Evolutionary conservation across 1,140 invertebrate species (phyloP).

Genomic region (Lucilia cuprina): DNA sequence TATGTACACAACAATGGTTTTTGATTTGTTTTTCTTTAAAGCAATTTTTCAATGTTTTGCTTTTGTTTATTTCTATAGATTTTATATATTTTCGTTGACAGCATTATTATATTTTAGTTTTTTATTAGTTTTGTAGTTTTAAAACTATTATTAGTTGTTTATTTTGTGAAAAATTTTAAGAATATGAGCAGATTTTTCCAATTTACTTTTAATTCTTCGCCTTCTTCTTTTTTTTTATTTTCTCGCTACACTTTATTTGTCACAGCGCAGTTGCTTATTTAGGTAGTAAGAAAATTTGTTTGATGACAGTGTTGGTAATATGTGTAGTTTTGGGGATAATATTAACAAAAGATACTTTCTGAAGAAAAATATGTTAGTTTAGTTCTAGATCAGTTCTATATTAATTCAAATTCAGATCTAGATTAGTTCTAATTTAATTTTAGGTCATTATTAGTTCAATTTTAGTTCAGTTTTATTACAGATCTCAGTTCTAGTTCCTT

Average conservation of each 20-base stretch:
- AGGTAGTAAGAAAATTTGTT: neutral
- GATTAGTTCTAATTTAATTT: too few relatives aligned
- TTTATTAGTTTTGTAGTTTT: neutral
- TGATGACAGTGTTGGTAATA: neutral
- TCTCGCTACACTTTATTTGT: neutral
- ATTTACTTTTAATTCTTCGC: neutral
- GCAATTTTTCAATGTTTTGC: neutral
- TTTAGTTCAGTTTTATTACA: too few relatives aligned
- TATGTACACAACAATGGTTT: slow-evolving; percentile 1
- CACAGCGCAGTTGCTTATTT: neutral
- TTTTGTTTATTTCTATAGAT: neutral
- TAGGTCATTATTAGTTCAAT: too few relatives aligned
- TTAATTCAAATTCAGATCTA: too few relatives aligned
- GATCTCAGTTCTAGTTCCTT: too few relatives aligned
- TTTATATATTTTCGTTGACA: neutral
- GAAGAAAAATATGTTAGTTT: neutral
- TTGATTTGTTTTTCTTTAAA: neutral
- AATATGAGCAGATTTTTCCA: neutral
- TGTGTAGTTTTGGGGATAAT: neutral
- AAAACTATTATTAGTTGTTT: neutral
- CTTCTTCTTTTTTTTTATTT: neutral
- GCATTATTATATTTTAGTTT: neutral
- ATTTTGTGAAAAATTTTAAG: neutral
- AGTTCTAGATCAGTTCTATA: too few relatives aligned
- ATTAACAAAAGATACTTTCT: neutral